These are phyloP conservation scores for Arctocebus calabarensis DNA, from an alignment of 2,797 vertebrate genomes.

Conservation along the genomic window DNA sequence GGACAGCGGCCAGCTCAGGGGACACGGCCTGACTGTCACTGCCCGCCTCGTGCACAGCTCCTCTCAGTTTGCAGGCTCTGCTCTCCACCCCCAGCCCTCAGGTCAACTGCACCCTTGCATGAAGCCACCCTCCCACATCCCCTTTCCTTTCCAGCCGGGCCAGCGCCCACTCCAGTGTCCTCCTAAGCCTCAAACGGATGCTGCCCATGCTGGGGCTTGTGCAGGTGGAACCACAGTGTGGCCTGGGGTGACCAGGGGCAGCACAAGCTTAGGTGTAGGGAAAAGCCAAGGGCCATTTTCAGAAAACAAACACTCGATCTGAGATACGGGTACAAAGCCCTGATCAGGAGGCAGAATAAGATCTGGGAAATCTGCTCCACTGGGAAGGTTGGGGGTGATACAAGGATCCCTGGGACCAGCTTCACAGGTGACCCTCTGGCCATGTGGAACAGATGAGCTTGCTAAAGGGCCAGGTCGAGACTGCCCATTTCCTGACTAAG, in stretches of 20 bases:
- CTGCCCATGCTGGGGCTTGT: not conserved
- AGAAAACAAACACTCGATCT: not conserved
- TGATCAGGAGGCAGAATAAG: not conserved
- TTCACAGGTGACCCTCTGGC: not conserved
- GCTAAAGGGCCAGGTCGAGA: not conserved
- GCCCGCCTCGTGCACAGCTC: fast-evolving
- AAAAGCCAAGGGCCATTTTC: not conserved
- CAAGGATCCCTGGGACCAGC: fast-evolving
- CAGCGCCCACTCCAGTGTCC: too few relatives aligned
- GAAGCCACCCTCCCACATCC: too few relatives aligned
- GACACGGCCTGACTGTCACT: not conserved
- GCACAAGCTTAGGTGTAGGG: not conserved
- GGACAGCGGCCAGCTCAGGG: too few relatives aligned
- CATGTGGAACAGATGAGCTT: not conserved
- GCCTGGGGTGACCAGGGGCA: too few relatives aligned
- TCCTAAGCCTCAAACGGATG: not conserved
- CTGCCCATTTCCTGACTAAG: not conserved
- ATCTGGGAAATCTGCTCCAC: not conserved
- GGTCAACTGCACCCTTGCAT: fast-evolving
- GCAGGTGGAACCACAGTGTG: not conserved
- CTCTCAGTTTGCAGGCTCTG: not conserved
- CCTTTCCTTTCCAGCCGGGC: not conserved
- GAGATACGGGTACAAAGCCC: too few relatives aligned
- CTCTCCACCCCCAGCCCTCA: too few relatives aligned
- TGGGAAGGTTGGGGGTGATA: not conserved